Percentiles rank a stretch among this genome's conserved stretches.
Evolutionary conservation across 2,797 vertebrate species (phyloP).

Genomic region (Manis javanica): DNA sequence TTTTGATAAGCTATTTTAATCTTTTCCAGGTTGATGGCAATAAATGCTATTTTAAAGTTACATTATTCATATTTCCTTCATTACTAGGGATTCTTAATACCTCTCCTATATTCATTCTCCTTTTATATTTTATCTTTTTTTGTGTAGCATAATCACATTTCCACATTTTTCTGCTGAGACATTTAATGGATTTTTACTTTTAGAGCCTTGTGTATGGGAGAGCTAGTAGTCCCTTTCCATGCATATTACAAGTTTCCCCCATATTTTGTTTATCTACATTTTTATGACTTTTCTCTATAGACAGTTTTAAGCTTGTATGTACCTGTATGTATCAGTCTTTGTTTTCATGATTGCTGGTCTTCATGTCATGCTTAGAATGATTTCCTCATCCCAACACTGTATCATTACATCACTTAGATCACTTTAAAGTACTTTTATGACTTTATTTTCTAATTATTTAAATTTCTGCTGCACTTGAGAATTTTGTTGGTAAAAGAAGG

Average conservation of each 20-base stretch:
- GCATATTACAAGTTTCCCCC: background rate
- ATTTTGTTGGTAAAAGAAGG: background rate
- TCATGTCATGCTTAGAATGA: background rate
- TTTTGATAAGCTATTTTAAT: background rate
- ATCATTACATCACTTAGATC: background rate
- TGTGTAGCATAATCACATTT: background rate
- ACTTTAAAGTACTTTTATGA: background rate
- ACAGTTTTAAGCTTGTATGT: background rate
- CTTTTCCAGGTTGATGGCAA: background rate
- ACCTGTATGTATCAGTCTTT: background rate
- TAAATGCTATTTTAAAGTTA: background rate
- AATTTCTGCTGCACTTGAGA: background rate
- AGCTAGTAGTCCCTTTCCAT: background rate
- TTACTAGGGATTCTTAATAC: background rate
- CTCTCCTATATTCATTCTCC: background rate
- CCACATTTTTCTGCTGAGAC: background rate
- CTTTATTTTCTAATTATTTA: background rate
- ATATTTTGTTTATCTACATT: conserved; percentile 11
- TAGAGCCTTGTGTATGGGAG: background rate
- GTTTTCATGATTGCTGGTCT: background rate
- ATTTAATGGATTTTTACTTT: background rate
- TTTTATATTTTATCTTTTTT: background rate
- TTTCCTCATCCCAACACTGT: background rate
- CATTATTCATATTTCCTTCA: background rate
- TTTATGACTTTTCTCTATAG: background rate